Evolutionary conservation across 2,797 vertebrate genomes (phyloP), one percentile per base, ranked within the genome.

Genomic region (Pipistrellus pygmaeus): DNA sequence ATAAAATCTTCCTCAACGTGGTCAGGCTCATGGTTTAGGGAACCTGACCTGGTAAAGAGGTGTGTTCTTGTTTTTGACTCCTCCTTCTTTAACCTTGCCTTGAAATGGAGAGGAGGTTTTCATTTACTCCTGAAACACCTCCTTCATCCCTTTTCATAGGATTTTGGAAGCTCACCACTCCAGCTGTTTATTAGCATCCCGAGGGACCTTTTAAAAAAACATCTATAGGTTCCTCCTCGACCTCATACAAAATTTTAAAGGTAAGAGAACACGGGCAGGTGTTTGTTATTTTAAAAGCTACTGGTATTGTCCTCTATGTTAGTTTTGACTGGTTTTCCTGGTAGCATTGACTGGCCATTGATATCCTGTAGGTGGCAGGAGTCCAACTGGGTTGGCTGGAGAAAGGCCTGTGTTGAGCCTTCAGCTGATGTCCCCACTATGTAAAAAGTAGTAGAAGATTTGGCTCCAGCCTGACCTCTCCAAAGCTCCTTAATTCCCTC

Each of bases 341-440:
- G 6, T 60, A 41, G 20, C 35, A 32, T 8, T 35, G 11, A 18
- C 17, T 55, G 11, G 35, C 41, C 30, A 38, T 27, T 35, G 20
- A 71, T 35, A 32, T 57, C 17, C 14, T 82, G 14, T 46, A 46
- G 23, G 46, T 32, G 35, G 62, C 27, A 51, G 62, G n/a, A 11
- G 62, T 7, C 8, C 32, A 73, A 60, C 4, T 12, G 25, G 32
- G 17, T 17, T n/a, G 15, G 17, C n/a, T 78, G 8, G 14, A 30
- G 11, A 77, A 82, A 8, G 9, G 0, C 0, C 1, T 48, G 27
- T 10, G 1, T 8, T 71, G 38, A 14, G 17, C 12, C 60, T 55
- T 68, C 75, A 57, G 32, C 25, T 30, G 57, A 75, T 4, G 1
- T 60, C 62, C 17, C 13, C 1, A 1, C 53, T 30, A 14, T 4